Percentiles rank a stretch among this genome's conserved stretches.
Conservation (phyloP, 2,113 vertebrate genomes). For the Python bivittatus region DNA sequence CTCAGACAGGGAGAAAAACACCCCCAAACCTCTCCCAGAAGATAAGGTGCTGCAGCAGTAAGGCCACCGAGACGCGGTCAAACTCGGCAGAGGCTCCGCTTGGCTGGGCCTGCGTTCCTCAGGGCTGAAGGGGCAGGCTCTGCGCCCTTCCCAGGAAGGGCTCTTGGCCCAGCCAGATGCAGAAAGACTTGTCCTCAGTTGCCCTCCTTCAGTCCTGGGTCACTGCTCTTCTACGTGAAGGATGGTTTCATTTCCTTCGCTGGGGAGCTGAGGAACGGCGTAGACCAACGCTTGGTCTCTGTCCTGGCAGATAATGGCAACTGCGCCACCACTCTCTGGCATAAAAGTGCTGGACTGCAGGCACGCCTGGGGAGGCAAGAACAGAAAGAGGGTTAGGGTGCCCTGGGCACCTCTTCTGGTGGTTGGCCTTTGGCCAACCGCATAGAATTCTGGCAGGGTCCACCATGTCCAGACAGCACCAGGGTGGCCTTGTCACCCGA, state of each 20-base stretch:
- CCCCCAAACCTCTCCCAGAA: neutral
- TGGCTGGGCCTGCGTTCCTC: accelerated
- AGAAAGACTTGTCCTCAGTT: neutral
- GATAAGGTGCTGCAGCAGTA: constrained; percentile 2
- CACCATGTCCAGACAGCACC: neutral
- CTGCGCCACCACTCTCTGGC: constrained; percentile 54
- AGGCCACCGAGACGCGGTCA: neutral
- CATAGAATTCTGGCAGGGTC: neutral
- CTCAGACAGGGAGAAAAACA: neutral
- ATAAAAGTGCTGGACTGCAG: constrained; percentile 55
- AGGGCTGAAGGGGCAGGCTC: neutral
- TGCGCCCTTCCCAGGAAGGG: too few relatives aligned
- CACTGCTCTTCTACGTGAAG: constrained; percentile 15
- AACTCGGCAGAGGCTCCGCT: neutral
- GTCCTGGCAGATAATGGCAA: constrained; percentile 76
- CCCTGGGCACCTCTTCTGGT: neutral
- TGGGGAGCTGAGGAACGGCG: constrained; percentile 32
- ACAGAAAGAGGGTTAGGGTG: neutral
- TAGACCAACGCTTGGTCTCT: constrained; percentile 66
- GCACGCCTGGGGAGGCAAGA: constrained; percentile 61
- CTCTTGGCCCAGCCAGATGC: neutral
- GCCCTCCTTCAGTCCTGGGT: neutral
- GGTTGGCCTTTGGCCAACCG: neutral
- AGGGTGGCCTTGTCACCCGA: neutral
- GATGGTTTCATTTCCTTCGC: constrained; percentile 17